Percentiles rank a stretch among this genome's conserved stretches.
Conservation (phyloP, 2,888 invertebrate species). For the Epicampocera succincta region DNA sequence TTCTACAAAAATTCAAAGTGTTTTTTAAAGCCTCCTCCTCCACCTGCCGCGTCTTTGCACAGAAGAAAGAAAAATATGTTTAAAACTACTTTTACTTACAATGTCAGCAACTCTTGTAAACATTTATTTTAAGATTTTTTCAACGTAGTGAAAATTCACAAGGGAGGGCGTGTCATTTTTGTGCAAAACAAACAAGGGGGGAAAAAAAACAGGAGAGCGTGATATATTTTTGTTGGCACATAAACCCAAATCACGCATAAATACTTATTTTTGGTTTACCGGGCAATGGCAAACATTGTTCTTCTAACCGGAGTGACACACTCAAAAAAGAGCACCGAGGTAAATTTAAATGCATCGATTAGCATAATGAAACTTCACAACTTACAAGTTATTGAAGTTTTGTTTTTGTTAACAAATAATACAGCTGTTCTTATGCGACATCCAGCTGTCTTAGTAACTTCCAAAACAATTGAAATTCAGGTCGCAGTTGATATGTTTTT, state of each 20-base stretch:
- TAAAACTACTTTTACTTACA: conserved; percentile 44
- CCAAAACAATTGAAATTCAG: too few relatives aligned
- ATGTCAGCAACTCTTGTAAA: conserved; percentile 22
- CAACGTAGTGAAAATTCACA: conserved; percentile 12
- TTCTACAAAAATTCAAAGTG: not conserved
- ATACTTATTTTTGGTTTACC: conserved; percentile 40
- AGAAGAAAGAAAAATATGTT: not conserved
- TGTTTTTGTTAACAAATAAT: too few relatives aligned
- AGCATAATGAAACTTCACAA: too few relatives aligned
- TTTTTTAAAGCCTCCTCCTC: conserved; percentile 5
- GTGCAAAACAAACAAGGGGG: too few relatives aligned
- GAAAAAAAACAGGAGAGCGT: not conserved
- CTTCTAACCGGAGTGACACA: not conserved
- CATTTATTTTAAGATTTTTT: conserved; percentile 9
- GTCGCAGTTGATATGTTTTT: too few relatives aligned
- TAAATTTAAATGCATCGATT: not conserved
- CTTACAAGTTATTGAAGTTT: too few relatives aligned
- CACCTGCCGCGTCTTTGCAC: not conserved
- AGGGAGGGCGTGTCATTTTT: conserved; percentile 43
- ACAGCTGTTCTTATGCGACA: too few relatives aligned
- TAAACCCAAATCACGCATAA: conserved; percentile 64
- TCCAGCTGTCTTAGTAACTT: too few relatives aligned
- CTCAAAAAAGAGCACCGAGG: not conserved
- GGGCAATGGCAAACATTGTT: not conserved
- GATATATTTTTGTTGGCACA: conserved; percentile 39